Conservation (phyloP, 2,888 invertebrate genomes). For the Orgyia antiqua region DNA sequence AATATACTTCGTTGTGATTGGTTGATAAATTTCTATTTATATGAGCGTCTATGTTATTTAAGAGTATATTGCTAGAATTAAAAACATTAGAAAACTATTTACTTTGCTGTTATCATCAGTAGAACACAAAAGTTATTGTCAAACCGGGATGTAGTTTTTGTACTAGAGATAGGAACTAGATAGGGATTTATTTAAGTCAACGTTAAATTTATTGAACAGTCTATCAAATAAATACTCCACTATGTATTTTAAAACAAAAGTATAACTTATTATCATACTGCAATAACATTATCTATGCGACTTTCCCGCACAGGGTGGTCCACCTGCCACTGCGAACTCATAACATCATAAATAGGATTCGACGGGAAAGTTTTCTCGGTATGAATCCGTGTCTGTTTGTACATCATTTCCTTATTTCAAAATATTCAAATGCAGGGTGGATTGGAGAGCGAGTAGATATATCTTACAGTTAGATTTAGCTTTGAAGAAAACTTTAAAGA, state of each 20-base stretch:
- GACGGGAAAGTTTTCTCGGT: constrained; percentile 45
- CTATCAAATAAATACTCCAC: background rate
- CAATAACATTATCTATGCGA: constrained; percentile 19
- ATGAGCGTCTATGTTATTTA: too few relatives aligned
- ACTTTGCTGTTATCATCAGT: too few relatives aligned
- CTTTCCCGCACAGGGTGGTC: too few relatives aligned
- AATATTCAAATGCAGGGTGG: constrained; percentile 46
- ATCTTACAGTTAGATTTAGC: constrained; percentile 47
- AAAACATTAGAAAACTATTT: too few relatives aligned
- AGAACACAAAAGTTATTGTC: too few relatives aligned
- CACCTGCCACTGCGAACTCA: constrained; percentile 32
- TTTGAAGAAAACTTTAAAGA: constrained; percentile 67
- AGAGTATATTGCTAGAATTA: too few relatives aligned
- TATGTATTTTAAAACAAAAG: background rate
- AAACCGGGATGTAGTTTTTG: too few relatives aligned
- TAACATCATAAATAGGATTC: constrained; percentile 47
- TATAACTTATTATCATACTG: constrained; percentile 11
- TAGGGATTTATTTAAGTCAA: too few relatives aligned
- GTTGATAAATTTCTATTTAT: too few relatives aligned
- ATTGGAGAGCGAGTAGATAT: constrained; percentile 35
- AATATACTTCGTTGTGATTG: too few relatives aligned
- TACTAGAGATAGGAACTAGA: too few relatives aligned
- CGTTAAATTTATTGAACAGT: too few relatives aligned
- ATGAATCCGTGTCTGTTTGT: constrained; percentile 50
- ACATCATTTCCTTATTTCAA: constrained; percentile 54